Conservation (phyloP, 2,113 vertebrate genomes). For the Odontesthes bonariensis region DNA sequence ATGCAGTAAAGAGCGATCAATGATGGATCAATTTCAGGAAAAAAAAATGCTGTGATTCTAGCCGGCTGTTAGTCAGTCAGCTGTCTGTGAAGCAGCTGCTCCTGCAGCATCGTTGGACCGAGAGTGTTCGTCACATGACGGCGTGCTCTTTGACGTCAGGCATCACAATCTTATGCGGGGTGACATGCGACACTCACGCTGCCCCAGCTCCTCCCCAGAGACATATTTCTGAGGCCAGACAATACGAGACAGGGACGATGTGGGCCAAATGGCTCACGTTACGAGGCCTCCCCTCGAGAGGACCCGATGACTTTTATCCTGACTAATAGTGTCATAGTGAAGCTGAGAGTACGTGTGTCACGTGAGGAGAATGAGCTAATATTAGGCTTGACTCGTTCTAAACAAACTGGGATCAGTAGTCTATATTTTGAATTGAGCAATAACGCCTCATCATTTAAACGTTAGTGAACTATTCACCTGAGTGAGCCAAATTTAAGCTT, state of each 20-base stretch:
- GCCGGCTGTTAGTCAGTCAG: conserved; percentile 32
- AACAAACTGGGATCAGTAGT: conserved; percentile 5
- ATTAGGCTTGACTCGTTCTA: neutral
- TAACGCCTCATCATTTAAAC: conserved; percentile 1
- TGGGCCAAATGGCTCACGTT: conserved; percentile 36
- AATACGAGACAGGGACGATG: conserved; percentile 39
- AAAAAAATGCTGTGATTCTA: neutral
- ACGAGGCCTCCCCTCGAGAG: conserved; percentile 26
- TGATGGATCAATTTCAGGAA: conserved; percentile 13
- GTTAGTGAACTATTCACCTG: neutral
- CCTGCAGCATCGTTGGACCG: conserved; percentile 34
- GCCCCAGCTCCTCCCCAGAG: conserved; percentile 26
- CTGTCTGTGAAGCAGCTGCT: conserved; percentile 58
- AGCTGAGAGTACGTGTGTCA: conserved; percentile 6
- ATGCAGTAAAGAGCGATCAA: neutral
- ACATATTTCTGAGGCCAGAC: conserved; percentile 63
- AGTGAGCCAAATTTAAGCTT: conserved; percentile 2
- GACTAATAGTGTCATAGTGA: neutral
- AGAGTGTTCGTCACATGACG: conserved; percentile 54
- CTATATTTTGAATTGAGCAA: conserved; percentile 2
- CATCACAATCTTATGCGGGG: conserved; percentile 29
- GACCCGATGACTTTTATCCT: conserved; percentile 27
- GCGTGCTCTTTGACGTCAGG: conserved; percentile 29
- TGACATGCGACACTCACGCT: conserved; percentile 61
- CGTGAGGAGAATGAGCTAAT: neutral